Evolutionary conservation across 2,888 invertebrate species (phyloP).

Genomic region (Unio delphinus): DNA sequence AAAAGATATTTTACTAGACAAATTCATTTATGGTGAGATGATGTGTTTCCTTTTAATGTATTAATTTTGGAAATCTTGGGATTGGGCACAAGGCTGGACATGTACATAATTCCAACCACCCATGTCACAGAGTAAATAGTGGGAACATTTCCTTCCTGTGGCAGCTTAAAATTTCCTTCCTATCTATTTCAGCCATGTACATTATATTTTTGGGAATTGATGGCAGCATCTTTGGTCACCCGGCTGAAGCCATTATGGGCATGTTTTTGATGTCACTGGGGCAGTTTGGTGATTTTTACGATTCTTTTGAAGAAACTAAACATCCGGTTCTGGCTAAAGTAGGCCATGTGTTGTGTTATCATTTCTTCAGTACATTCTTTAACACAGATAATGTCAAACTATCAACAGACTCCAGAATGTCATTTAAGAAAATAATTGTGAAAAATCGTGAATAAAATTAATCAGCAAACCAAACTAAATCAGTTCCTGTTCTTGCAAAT

Average conservation of each 20-base stretch:
- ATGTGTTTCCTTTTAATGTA: no score
- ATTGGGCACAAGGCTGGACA: no score
- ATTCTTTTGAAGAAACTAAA: slow-evolving; percentile 89
- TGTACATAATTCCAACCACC: no score
- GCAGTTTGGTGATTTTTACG: slow-evolving; percentile 95
- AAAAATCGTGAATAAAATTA: not conserved
- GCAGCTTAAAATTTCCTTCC: not conserved
- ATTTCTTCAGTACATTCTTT: no score
- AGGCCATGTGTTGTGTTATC: slow-evolving; percentile 33
- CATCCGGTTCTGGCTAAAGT: slow-evolving; percentile 88
- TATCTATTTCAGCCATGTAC: slow-evolving; percentile 68
- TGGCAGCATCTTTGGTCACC: slow-evolving; percentile 75
- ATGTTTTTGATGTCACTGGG: slow-evolving; percentile 99
- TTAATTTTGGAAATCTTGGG: no score
- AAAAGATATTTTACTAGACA: no score
- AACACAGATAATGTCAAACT: no score
- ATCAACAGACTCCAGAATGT: no score
- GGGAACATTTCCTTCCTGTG: no score
- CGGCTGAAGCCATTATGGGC: slow-evolving; percentile 95
- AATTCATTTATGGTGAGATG: no score
- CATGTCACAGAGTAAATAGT: no score
- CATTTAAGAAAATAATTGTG: no score
- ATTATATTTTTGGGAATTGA: slow-evolving; percentile 68
- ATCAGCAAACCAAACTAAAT: not conserved
- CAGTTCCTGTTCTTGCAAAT: not conserved